These are phyloP conservation scores for Beris morrisii DNA, from an alignment of 2,888 invertebrate species.

Conservation along the genomic window DNA sequence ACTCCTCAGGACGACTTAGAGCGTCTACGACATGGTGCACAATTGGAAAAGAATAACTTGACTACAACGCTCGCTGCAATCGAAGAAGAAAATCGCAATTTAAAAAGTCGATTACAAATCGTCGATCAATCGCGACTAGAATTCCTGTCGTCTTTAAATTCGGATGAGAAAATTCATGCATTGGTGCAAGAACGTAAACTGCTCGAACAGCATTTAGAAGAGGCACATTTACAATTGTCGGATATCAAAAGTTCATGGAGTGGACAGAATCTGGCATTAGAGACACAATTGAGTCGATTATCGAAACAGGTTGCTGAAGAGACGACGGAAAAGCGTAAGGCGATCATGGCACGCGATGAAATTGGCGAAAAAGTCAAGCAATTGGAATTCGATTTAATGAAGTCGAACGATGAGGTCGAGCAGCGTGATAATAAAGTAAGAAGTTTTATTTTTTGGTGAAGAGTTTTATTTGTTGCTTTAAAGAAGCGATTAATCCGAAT, in stretches of 20 bases:
- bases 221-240: slow-evolving; percentile 81
- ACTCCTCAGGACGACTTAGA: slow-evolving; percentile 76
- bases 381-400: slow-evolving; percentile 51
- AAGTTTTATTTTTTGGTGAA: neutral
- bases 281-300: slow-evolving; percentile 85
- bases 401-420: slow-evolving; percentile 48
- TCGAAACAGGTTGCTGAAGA: slow-evolving; percentile 84
- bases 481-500: neutral
- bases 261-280: slow-evolving; percentile 82
- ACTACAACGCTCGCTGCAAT: slow-evolving; percentile 71
- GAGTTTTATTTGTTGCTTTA: neutral
- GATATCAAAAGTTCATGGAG: slow-evolving; percentile 93
- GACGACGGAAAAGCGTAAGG: slow-evolving; percentile 75
- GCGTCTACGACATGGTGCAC: slow-evolving; percentile 71
- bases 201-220: slow-evolving; percentile 77
- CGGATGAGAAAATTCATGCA: slow-evolving; percentile 61
- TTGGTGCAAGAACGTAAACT: slow-evolving; percentile 65
- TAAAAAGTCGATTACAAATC: slow-evolving; percentile 58
- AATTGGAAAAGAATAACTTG: slow-evolving; percentile 69
- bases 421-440: slow-evolving; percentile 53
- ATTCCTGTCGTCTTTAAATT: slow-evolving; percentile 45
- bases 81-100: slow-evolving; percentile 74
- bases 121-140: slow-evolving; percentile 52
- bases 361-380: slow-evolving; percentile 64
- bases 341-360: slow-evolving; percentile 69